Evolutionary conservation across 2,113 vertebrate genomes (phyloP), one percentile per base, ranked within the genome.

Genomic region (Callocephalon fimbriatum): DNA sequence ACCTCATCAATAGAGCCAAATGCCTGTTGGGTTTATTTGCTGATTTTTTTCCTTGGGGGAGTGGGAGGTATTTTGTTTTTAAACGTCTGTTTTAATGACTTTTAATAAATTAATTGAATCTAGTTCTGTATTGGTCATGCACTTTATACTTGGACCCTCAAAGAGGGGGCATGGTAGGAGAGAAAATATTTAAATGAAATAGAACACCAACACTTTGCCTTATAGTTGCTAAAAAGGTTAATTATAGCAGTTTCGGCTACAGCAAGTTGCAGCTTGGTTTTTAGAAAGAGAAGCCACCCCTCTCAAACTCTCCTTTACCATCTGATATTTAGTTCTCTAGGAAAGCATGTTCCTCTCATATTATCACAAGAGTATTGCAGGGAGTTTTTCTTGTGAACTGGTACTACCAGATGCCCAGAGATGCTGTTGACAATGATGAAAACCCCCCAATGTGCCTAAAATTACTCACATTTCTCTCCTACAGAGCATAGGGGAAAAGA

Each of bases 381-480:
- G 74, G 61, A 50, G 25, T 74, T 94, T 71, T 72, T 29, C 78
- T 76, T 83, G 53, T 63, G 68, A 88, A 48, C 47, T 75, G 79
- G 88, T 93, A 45, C 76, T 80, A 75, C 79, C 68, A 74, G 88
- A 56, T 93, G 56, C 83, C 68, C 54, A 74, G 88, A 44, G 80
- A 78, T 71, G 61, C 70, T 86, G 37, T 75, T 78, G 51, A 92
- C 73, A 92, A 84, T 74, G 68, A 84, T 90, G 76, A 80, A 82
- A 26, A 10, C 12, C 37, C 63, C 59, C 4, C 20, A 38, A 7
- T 11, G 68, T 88, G 29, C 78, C 65, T 91, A 81, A 95, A 93
- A 93, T 95, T 94, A 86, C 75, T 81, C 56, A 47, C 61, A n/a
- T 90, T 88, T 91, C 61, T 94, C 58, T 88, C 68, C 62, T 76